Base-by-base conservation (phyloP, 2,888 invertebrate genomes). In the Plebejus anna region DNA sequence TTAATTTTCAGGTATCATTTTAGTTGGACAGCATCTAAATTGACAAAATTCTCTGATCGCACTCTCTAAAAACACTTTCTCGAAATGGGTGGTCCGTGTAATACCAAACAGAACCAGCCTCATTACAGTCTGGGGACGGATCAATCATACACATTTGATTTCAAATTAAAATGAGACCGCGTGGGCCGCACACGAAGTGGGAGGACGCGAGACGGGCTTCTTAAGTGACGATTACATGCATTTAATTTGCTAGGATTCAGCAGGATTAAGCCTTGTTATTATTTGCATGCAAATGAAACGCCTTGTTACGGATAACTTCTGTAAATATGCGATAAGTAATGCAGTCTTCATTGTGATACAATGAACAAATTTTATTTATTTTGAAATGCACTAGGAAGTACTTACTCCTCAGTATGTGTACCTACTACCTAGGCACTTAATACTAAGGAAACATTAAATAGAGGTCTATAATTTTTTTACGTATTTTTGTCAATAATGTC, bases 151-250 rank as follows among this genome's bases (percentile, higher is more conserved):
- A 28, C 55, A 16, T 16, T 55, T 55, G 13, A 47, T 72, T 72
- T 72, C 72, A 72, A 72, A 72, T 72, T 47, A 72, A 72, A 72
- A 72, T 72, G 47, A 28, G 72, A 36, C 13, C 66, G 6, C 28
- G 47, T 55, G 55, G 55, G 51, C 73, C 73, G 73, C 32, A 55
- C 73, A 73, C 55, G 73, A 73, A n/a, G 73, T 32, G 66, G 32
- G 66, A 66, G 32, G 66, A 66, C 32, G 28, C 22, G 32, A 2
- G 66, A 66, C 66, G 28, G 5, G 66, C 61, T 28, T 66, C 61
- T 66, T 66, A 32, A 66, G 5, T 36, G 32, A 36, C 28, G 28
- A 61, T 59, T 59, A 59, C 59, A 59, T 59, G 59, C 59, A 22
- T 59, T 22, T 9, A 59, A 22, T 59, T 59, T 59, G 22, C 22